These are phyloP conservation scores for Eubucco bourcierii DNA, from an alignment of 2,113 vertebrate genomes.

Conservation along the genomic window DNA sequence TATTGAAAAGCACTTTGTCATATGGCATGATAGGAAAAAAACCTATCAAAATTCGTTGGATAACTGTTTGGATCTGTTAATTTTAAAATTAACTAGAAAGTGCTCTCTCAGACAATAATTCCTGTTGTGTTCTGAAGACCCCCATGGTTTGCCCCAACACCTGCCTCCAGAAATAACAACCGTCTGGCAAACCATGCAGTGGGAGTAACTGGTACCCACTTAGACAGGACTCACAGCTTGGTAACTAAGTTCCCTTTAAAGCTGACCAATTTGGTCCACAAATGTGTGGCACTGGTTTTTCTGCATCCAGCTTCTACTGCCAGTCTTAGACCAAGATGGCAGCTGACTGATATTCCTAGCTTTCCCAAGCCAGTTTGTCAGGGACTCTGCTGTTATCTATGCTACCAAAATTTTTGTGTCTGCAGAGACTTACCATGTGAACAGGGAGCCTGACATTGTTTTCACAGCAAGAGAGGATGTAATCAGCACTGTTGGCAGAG, in stretches of 20 bases:
- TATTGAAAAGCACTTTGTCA: not conserved
- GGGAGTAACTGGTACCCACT: not conserved
- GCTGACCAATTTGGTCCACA: not conserved
- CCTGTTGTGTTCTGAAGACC: not conserved
- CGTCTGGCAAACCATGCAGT: not conserved
- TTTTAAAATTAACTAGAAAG: not conserved
- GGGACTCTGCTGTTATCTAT: not conserved
- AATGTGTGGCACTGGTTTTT: not conserved
- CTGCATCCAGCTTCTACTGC: not conserved
- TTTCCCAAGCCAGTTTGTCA: not conserved
- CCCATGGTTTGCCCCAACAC: not conserved
- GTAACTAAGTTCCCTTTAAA: not conserved
- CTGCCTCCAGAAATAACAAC: not conserved
- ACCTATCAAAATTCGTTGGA: not conserved
- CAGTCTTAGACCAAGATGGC: not conserved
- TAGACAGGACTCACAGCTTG: not conserved
- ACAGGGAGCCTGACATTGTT: accelerated
- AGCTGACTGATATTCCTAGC: not conserved
- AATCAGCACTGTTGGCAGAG: not conserved
- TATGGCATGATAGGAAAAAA: not conserved
- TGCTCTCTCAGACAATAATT: not conserved
- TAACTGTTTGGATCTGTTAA: not conserved
- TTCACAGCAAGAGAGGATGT: not conserved
- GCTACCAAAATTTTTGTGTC: not conserved
- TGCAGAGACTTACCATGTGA: not conserved